Evolutionary conservation across 2,888 invertebrate genomes (phyloP).

Genomic region (Ceraclea dissimilis): DNA sequence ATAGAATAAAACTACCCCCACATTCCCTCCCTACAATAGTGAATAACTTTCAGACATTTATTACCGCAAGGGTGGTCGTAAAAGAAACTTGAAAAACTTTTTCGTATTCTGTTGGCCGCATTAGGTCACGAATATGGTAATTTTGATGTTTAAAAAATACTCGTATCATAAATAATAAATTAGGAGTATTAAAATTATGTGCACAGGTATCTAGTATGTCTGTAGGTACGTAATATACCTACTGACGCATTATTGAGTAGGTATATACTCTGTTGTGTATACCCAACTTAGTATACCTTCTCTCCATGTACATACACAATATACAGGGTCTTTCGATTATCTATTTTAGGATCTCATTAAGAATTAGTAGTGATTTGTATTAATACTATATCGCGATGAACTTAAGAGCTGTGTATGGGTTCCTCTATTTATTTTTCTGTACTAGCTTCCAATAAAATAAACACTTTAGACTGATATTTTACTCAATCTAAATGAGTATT

Average conservation of each 20-base stretch:
- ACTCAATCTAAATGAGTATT: too few relatives aligned
- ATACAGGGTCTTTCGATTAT: too few relatives aligned
- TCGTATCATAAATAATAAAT: neutral
- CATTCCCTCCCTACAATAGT: neutral
- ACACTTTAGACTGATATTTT: too few relatives aligned
- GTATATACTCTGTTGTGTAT: neutral
- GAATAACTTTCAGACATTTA: neutral
- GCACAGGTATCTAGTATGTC: neutral
- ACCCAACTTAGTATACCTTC: too few relatives aligned
- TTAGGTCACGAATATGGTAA: conserved; percentile 1
- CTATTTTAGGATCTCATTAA: too few relatives aligned
- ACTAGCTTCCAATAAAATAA: too few relatives aligned
- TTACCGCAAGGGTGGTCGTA: neutral
- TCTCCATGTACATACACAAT: too few relatives aligned
- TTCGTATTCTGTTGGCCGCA: neutral
- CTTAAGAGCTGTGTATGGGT: too few relatives aligned
- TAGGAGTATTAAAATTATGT: neutral
- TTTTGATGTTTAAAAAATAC: neutral
- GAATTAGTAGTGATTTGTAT: too few relatives aligned
- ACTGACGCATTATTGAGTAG: neutral
- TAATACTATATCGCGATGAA: too few relatives aligned
- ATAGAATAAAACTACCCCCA: neutral
- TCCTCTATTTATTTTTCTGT: too few relatives aligned
- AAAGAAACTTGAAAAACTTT: neutral
- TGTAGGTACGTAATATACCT: neutral